Percentiles rank a stretch among this genome's conserved stretches.
Conservation (phyloP, 2,797 vertebrate species). For the Enteromius trimaculatus region DNA sequence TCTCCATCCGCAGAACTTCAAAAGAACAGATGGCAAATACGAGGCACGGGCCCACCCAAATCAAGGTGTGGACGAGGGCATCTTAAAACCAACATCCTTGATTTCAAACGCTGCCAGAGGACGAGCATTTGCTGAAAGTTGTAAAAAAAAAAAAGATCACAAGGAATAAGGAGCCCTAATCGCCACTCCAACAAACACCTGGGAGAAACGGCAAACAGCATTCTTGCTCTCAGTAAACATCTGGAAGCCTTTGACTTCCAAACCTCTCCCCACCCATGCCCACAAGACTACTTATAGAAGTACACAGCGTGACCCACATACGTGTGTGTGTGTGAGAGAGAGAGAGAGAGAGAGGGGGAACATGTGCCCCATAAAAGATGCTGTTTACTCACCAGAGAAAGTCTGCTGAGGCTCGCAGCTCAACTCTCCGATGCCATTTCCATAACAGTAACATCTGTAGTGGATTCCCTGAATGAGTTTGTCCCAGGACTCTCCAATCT, state of each 20-base stretch:
- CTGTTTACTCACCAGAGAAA: constrained; percentile 79
- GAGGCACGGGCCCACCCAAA: constrained; percentile 32
- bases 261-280: constrained; percentile 52
- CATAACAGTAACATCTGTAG: constrained; percentile 96
- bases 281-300: constrained; percentile 49
- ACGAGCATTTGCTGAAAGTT: constrained; percentile 53
- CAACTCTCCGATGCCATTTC: constrained; percentile 94
- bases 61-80: constrained; percentile 40
- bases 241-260: constrained; percentile 58
- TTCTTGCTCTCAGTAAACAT: constrained; percentile 52
- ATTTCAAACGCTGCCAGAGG: constrained; percentile 45
- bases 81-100: constrained; percentile 42
- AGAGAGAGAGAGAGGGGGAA: constrained; percentile 8
- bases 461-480: constrained; percentile 87
- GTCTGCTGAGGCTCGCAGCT: constrained; percentile 92
- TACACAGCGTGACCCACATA: constrained; percentile 37
- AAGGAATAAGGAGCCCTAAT: constrained; percentile 30
- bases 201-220: constrained; percentile 44
- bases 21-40: constrained; percentile 52
- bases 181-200: constrained; percentile 44
- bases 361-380: constrained; percentile 40
- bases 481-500: constrained; percentile 95
- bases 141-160: constrained; percentile 42
- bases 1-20: constrained; percentile 49
- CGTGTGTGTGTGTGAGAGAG: not conserved